These are phyloP conservation scores for Reinhardtius hippoglossoides DNA, from an alignment of 2,113 vertebrate species.

Conservation along the genomic window DNA sequence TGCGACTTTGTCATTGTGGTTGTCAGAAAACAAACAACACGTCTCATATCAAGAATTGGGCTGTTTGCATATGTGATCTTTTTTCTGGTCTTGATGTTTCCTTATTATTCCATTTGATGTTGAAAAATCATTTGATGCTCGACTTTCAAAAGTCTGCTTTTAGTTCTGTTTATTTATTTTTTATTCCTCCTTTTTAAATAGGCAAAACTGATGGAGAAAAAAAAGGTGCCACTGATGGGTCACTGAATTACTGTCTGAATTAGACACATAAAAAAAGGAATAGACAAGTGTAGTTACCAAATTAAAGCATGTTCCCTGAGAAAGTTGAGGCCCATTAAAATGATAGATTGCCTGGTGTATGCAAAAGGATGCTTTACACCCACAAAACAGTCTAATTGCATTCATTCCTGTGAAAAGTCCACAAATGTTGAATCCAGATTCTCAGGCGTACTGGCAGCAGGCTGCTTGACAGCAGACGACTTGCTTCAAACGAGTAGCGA, in stretches of 20 bases:
- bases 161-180: conserved; percentile 30
- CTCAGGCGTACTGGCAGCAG: conserved; percentile 78
- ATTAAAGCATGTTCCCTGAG: conserved; percentile 68
- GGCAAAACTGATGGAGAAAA: conserved; percentile 35
- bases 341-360: conserved; percentile 79
- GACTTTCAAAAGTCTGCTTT: conserved; percentile 54
- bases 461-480: conserved; percentile 78
- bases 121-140: conserved; percentile 59
- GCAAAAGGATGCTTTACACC: conserved; percentile 74
- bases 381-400: conserved; percentile 83
- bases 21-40: conserved; percentile 53
- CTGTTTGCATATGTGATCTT: conserved; percentile 39
- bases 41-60: conserved; percentile 53
- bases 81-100: conserved; percentile 48
- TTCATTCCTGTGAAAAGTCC: conserved; percentile 76
- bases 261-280: conserved; percentile 60
- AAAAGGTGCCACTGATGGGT: conserved; percentile 48
- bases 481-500: conserved; percentile 74
- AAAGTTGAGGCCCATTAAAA: conserved; percentile 81
- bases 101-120: conserved; percentile 69
- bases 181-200: conserved; percentile 24
- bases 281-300: conserved; percentile 67
- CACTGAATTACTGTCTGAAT: conserved; percentile 64
- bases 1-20: conserved; percentile 38
- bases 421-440: conserved; percentile 80